phyloP scores from a whole-genome alignment of 2,797 vertebrate genomes.

The Coendou prehensilis region DNA sequence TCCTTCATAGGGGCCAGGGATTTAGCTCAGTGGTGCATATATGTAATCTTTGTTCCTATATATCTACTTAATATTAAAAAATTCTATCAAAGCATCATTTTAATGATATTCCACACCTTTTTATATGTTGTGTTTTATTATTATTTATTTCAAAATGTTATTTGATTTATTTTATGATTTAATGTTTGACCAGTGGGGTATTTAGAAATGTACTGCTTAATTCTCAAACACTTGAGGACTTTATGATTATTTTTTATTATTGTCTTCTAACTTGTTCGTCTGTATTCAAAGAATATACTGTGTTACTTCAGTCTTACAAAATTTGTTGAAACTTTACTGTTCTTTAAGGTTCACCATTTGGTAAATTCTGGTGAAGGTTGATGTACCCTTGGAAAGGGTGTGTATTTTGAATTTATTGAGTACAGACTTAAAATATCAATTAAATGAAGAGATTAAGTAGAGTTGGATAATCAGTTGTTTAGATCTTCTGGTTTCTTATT shows the following conservation, averaged over 20 bases:
- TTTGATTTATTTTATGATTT: background rate
- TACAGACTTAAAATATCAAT: background rate
- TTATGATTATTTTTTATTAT: background rate
- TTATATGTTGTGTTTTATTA: background rate
- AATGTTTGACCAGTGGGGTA: background rate
- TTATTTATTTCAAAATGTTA: constrained; percentile 14
- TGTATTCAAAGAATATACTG: background rate
- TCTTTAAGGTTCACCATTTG: background rate
- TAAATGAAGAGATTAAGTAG: background rate
- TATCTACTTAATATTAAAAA: background rate
- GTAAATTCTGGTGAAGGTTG: background rate
- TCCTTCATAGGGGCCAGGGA: background rate
- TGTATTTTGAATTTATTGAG: background rate
- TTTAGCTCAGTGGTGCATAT: too few relatives aligned
- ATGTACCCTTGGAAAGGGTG: background rate
- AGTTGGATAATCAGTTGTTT: background rate
- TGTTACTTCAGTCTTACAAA: background rate
- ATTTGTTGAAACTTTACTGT: background rate
- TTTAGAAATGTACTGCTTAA: constrained; percentile 32
- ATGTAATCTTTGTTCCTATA: background rate
- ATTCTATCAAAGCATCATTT: background rate
- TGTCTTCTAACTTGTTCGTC: background rate
- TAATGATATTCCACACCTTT: background rate
- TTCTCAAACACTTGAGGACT: constrained; percentile 34
- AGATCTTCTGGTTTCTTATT: background rate